Evolutionary conservation across 2,888 invertebrate genomes (phyloP).

Genomic region (Tinea trinotella): DNA sequence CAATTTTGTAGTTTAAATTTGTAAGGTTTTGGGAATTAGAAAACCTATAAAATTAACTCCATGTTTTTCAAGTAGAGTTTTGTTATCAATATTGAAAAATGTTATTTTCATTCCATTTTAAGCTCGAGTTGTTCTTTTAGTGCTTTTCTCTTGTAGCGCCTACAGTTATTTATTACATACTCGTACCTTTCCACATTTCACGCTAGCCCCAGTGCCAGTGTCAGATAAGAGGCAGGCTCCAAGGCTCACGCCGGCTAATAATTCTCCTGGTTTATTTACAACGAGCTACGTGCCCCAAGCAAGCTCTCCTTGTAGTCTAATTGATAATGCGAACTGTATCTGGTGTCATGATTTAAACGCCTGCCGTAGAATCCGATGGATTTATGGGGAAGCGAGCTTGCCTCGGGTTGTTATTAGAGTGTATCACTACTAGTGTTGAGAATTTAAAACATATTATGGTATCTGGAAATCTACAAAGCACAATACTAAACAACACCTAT

Average conservation of each 20-base stretch:
- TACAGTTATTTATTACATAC: constrained; percentile 7
- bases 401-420: constrained; percentile 17
- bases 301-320: constrained; percentile 46
- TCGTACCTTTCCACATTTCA: constrained; percentile 15
- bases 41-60: no score
- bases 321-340: constrained; percentile 60
- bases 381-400: constrained; percentile 3
- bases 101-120: not conserved
- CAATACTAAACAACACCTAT: no score
- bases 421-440: constrained; percentile 16
- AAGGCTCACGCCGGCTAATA: constrained; percentile 43
- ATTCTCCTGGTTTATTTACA: constrained; percentile 61
- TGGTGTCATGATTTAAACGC: constrained; percentile 56
- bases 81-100: not conserved
- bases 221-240: constrained; percentile 54
- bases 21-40: not conserved
- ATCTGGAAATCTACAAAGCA: no score
- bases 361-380: constrained; percentile 30
- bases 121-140: no score
- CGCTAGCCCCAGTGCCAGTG: constrained; percentile 24
- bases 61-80: no score
- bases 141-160: not conserved
- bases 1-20: not conserved
- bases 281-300: constrained; percentile 58
- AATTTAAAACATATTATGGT: not conserved